A percentile compares a stretch with the other conserved stretches of the same genome.
Conservation (phyloP, 1,140 invertebrate genomes). For the Tetragnatha versicolor region DNA sequence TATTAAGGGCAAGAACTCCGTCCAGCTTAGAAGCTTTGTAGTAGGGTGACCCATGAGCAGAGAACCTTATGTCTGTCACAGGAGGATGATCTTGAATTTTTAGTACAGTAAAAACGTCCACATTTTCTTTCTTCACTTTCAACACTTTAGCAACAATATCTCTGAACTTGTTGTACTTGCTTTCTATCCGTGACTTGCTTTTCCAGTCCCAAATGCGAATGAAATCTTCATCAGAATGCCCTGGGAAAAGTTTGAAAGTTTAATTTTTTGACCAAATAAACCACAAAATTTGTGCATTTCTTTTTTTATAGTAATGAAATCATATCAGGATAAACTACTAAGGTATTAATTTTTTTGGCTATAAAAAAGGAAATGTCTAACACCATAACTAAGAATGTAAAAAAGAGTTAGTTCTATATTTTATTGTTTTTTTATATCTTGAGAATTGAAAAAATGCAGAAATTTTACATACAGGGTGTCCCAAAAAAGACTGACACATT, state of each 20-base stretch:
- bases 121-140: constrained; percentile 83
- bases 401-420: too few relatives aligned
- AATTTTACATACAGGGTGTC: too few relatives aligned
- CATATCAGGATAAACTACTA: too few relatives aligned
- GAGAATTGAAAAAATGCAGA: too few relatives aligned
- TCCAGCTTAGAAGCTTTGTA: constrained; percentile 93
- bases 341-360: too few relatives aligned
- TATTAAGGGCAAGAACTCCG: constrained; percentile 91
- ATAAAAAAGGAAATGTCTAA: too few relatives aligned
- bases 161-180: constrained; percentile 86
- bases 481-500: too few relatives aligned
- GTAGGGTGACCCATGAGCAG: constrained; percentile 94
- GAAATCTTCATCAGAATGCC: constrained; percentile 96
- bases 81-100: constrained; percentile 83
- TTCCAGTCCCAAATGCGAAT: constrained; percentile 90
- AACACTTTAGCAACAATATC: constrained; percentile 83
- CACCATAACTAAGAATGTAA: too few relatives aligned
- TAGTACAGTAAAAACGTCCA: constrained; percentile 95
- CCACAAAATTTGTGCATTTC: too few relatives aligned
- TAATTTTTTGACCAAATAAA: too few relatives aligned
- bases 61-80: constrained; percentile 90
- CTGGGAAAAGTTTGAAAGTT: constrained; percentile 54
- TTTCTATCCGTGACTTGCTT: constrained; percentile 80
- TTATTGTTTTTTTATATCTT: too few relatives aligned
- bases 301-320: too few relatives aligned